Conservation (phyloP, 2,113 vertebrate species). For the Dicentrarchus labrax region DNA sequence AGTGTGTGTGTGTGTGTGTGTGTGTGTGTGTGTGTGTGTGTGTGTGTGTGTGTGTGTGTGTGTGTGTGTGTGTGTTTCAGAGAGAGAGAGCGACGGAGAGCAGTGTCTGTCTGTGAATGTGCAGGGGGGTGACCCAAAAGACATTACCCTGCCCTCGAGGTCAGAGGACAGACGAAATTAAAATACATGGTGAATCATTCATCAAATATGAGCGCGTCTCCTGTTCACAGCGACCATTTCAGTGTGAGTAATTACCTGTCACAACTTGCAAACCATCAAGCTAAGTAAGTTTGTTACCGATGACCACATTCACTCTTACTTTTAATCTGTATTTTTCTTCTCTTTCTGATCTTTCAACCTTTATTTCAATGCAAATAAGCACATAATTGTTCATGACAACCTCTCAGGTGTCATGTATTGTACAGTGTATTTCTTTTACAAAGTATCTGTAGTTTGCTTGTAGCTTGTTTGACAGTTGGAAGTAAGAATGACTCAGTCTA, state of each 20-base stretch:
- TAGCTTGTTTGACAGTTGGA: constrained; percentile 49
- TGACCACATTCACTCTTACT: constrained; percentile 13
- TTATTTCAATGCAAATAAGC: background rate
- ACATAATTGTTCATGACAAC: constrained; percentile 17
- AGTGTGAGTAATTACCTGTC: constrained; percentile 67
- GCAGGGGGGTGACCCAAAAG: constrained; percentile 68
- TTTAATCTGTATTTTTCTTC: constrained; percentile 13
- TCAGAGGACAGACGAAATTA: constrained; percentile 76
- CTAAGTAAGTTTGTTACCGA: constrained; percentile 28
- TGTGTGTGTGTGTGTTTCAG: constrained; percentile 27
- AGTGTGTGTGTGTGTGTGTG: constrained; percentile 45
- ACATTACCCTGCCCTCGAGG: constrained; percentile 76
- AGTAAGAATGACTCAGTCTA: constrained; percentile 41
- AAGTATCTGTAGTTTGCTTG: constrained; percentile 21
- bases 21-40: constrained; percentile 34
- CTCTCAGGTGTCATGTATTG: background rate
- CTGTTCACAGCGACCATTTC: constrained; percentile 26
- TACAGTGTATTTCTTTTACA: background rate
- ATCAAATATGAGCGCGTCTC: constrained; percentile 73
- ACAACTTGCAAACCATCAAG: constrained; percentile 36
- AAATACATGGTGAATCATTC: constrained; percentile 76
- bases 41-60: constrained; percentile 47
- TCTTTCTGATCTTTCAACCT: constrained; percentile 14
- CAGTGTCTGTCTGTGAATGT: constrained; percentile 51
- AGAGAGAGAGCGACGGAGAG: constrained; percentile 34